These are phyloP conservation scores for Beroe forskalii DNA, from an alignment of 37 sponge, comb jelly and placozoan genomes.

Conservation along the genomic window DNA sequence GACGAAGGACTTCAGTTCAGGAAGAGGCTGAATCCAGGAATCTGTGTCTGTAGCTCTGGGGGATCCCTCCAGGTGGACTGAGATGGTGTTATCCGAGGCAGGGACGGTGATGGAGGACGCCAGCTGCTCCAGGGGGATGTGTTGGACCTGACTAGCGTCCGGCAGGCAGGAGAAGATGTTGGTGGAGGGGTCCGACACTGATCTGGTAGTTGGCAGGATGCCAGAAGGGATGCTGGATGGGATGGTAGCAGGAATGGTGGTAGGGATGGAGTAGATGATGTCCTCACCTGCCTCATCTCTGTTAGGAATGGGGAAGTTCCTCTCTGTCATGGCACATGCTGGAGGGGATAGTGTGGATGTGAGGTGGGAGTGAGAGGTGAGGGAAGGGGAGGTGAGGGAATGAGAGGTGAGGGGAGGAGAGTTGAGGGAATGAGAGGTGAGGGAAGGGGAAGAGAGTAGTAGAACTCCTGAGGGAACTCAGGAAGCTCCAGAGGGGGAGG, in stretches of 20 bases:
- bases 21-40: not conserved
- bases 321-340: too few species aligned
- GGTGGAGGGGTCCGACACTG: too few species aligned
- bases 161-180: not conserved
- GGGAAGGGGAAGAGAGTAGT: not conserved
- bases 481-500: not conserved
- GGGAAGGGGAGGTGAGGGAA: not conserved
- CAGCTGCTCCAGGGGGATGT: conserved; percentile 24
- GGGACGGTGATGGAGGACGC: not conserved
- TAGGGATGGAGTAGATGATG: too few species aligned
- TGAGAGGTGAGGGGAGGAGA: not conserved
- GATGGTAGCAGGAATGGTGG: too few species aligned
- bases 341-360: not conserved
- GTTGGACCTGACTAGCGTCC: not conserved
- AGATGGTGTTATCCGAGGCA: conserved; percentile 23
- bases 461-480: not conserved
- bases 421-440: not conserved
- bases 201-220: too few species aligned
- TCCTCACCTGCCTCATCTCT: too few species aligned
- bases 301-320: too few species aligned
- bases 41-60: not conserved
- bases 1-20: not conserved
- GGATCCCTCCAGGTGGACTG: not conserved
- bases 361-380: not conserved
- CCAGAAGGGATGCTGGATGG: too few species aligned